These are phyloP conservation scores for Hofmannophila pseudospretella DNA, from an alignment of 2,888 invertebrate species.

Conservation along the genomic window DNA sequence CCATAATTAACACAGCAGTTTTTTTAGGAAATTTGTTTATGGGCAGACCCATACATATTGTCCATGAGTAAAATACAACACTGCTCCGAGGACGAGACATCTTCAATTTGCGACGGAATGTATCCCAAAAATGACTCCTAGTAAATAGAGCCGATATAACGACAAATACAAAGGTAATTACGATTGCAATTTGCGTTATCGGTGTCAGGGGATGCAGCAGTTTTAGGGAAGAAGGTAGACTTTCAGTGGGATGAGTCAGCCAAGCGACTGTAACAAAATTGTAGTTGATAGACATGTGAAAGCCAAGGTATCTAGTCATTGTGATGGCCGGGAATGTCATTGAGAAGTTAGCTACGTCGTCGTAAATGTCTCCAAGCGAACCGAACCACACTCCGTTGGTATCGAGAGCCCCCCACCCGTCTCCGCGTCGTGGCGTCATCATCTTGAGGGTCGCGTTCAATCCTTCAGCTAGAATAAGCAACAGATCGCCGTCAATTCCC, in stretches of 20 bases:
- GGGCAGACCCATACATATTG: constrained; percentile 55
- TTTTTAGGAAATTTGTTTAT: constrained; percentile 39
- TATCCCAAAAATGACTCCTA: constrained; percentile 27
- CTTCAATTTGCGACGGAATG: constrained; percentile 18
- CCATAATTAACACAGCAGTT: constrained; percentile 31
- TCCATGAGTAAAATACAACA: constrained; percentile 46
- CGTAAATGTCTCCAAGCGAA: constrained; percentile 49
- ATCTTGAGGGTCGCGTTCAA: constrained; percentile 46
- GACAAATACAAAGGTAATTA: constrained; percentile 37
- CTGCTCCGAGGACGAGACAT: constrained; percentile 20
- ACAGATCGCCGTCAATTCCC: constrained; percentile 54
- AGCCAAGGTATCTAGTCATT: constrained; percentile 36
- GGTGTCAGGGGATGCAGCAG: constrained; percentile 47
- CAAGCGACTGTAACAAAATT: constrained; percentile 34
- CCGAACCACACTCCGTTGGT: constrained; percentile 53
- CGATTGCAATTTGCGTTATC: constrained; percentile 34
- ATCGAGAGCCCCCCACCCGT: constrained; percentile 50
- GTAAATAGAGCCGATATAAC: constrained; percentile 31
- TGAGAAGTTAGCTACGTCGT: constrained; percentile 55
- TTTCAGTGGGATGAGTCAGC: constrained; percentile 44
- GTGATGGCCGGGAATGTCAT: constrained; percentile 58
- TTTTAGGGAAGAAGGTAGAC: constrained; percentile 46
- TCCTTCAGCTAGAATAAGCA: constrained; percentile 37
- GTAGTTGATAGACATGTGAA: constrained; percentile 49
- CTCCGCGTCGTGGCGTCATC: constrained; percentile 42